Evolutionary conservation across 2,797 vertebrate genomes (phyloP), one percentile per base, ranked within the genome.

Genomic region (Eulemur coronatus): DNA sequence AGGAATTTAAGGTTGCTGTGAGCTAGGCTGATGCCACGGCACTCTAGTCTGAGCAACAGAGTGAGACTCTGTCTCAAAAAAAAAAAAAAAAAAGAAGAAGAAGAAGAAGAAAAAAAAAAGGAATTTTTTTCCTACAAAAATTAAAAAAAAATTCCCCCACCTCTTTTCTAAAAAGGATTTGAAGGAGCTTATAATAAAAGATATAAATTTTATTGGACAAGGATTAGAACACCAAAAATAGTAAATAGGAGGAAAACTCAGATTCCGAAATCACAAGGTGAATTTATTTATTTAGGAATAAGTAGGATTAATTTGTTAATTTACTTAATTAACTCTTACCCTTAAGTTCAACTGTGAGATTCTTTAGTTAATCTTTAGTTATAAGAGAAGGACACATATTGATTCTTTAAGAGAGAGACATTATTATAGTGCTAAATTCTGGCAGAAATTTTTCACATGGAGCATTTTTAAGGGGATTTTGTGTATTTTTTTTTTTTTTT

Each of bases 241-340:
- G 30, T 80, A 52, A 78, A 48, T 81, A 81, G 43, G 22, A 78
- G 4, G 33, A 82, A 78, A 91, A 70, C 63, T 3, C 26, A 79
- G 24, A 5, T 33, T 38, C 14, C 5, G 14, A 15, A 85, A 50
- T 65, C 85, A 89, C n/a, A 65, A 88, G 7, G 9, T 65, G 1
- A 48, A 87, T 63, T 86, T 85, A 88, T 63, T 93, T 87, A 93
- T 70, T 94, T 80, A 84, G 79, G 38, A 38, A 61, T 69, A 79
- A 79, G 57, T 55, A 70, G 13, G 57, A 48, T 67, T 78, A 72
- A 76, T 80, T 78, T 59, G 59, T 63, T 72, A 70, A 86, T 52
- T 46, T 35, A 67, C 38, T 72, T 78, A 82, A 73, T 13, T 63
- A n/a, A 75, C 20, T n/a, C 73, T 94, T 63, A 48, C 28, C 30